These are phyloP conservation scores for Hypselothyrea guttata DNA, from an alignment of 2,888 invertebrate species.

Conservation along the genomic window DNA sequence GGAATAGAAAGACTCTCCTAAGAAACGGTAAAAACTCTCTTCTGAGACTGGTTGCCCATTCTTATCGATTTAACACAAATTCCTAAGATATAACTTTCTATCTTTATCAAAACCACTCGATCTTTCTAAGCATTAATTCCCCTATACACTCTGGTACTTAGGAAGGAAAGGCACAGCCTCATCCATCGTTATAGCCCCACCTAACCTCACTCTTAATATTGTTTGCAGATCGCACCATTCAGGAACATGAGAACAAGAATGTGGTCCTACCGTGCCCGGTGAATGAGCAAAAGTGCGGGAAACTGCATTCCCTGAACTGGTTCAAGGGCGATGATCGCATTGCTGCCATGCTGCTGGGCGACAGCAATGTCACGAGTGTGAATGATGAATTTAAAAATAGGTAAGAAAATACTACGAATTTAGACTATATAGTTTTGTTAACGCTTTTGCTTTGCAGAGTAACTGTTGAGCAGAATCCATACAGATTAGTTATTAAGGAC, in stretches of 20 bases:
- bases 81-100: too few relatives aligned
- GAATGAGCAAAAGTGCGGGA: conserved; percentile 87
- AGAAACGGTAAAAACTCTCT: too few relatives aligned
- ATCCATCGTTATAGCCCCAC: too few relatives aligned
- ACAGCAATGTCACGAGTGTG: conserved; percentile 81
- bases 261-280: conserved; percentile 87
- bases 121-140: too few relatives aligned
- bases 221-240: conserved; percentile 79
- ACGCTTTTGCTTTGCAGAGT: conserved; percentile 44
- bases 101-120: too few relatives aligned
- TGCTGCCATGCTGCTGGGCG: conserved; percentile 82
- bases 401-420: conserved; percentile 53
- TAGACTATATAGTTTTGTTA: too few relatives aligned
- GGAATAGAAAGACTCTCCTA: too few relatives aligned
- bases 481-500: conserved; percentile 81
- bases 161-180: too few relatives aligned
- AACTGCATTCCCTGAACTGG: conserved; percentile 91
- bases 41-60: too few relatives aligned
- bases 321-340: conserved; percentile 85
- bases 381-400: conserved; percentile 80
- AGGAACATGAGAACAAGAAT: conserved; percentile 82
- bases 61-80: too few relatives aligned
- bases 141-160: too few relatives aligned
- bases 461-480: conserved; percentile 70
- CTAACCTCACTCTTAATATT: too few relatives aligned